Base-by-base conservation (phyloP, 1,140 invertebrate genomes). In the Diorhabda elongata region DNA sequence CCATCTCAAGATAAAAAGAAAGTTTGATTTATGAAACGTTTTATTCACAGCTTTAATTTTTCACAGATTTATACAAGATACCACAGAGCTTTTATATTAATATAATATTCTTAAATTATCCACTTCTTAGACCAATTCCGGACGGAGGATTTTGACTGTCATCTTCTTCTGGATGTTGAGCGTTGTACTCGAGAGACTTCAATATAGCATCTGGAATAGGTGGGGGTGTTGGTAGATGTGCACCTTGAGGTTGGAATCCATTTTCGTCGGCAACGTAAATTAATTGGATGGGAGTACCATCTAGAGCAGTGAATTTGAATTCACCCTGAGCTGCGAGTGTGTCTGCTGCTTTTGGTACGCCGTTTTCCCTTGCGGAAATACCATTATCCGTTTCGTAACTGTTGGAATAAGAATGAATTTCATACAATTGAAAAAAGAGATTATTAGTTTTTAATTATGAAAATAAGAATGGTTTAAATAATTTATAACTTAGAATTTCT, bases 301-400 rank as follows among this genome's bases (percentile, higher is more conserved):
- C 68, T n/a, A 45, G 64, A 43, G 63, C 68, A 8, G 68, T 69
- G 9, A 59, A 69, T 44, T 64, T 69, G 58, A 69, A 69, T 52
- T 64, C 64, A 7, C 68, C 68, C 42, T 64, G 43, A 2, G 64
- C 68, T 52, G 61, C 68, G 11, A 69, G 58, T 42, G 58, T 58
- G 8, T 69, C 84, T 67, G 79, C 78, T 0, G 70, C 26, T 58
- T 80, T 80, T 64, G 81, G 67, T 4, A 70, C 68, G 5, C 83
- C 84, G 58, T 78, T 73, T 71, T 75, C 74, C 64, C 75, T 59
- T n/a, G 70, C 72, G 8, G 62, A 47, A 59, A 76, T 76, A 52
- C 74, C 72, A 58, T 76, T 76, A 71, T 74, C 74, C n/a, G 75
- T 71, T 71, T 76, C 75, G 61, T 73, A 76, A 43, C 74, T 76